A percentile compares a stretch with the other conserved stretches of the same genome.
Evolutionary conservation across 2,113 vertebrate genomes (phyloP).

Genomic region (Cyanistes caeruleus): DNA sequence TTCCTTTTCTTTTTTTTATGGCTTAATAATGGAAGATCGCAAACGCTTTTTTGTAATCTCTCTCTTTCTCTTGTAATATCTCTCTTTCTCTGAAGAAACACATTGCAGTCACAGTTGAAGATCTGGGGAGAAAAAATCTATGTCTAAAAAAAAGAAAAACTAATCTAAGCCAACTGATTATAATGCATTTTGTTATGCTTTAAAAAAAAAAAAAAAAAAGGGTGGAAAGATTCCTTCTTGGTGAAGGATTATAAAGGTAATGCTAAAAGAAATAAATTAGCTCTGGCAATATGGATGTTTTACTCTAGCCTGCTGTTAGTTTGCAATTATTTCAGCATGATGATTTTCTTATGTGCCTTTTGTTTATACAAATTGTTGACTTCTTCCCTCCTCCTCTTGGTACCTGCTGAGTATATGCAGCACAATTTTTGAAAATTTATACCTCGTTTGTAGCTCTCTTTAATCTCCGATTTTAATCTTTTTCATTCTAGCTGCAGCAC

Average conservation of each 20-base stretch:
- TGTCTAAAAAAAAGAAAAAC: not conserved
- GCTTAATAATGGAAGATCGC: not conserved
- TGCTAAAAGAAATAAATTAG: not conserved
- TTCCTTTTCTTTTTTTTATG: not conserved
- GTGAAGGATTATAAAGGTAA: not conserved
- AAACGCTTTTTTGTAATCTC: not conserved
- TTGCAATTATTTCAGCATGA: not conserved
- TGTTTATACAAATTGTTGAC: not conserved
- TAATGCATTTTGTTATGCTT: not conserved
- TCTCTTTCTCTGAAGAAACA: not conserved
- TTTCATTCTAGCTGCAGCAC: not conserved
- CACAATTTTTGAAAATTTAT: not conserved
- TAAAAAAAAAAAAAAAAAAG: not conserved
- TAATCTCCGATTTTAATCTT: not conserved
- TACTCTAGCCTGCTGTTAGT: not conserved
- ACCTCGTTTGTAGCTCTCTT: not conserved
- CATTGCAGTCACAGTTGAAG: not conserved
- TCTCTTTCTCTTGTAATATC: not conserved
- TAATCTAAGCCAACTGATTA: not conserved
- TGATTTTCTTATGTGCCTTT: not conserved
- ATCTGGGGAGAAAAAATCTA: not conserved
- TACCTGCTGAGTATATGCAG: not conserved
- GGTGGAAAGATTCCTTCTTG: not conserved
- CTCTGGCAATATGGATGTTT: not conserved
- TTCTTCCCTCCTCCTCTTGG: accelerated